phyloP scores from a whole-genome alignment of 1,140 invertebrate genomes.

The Harpegnathos saltator region DNA sequence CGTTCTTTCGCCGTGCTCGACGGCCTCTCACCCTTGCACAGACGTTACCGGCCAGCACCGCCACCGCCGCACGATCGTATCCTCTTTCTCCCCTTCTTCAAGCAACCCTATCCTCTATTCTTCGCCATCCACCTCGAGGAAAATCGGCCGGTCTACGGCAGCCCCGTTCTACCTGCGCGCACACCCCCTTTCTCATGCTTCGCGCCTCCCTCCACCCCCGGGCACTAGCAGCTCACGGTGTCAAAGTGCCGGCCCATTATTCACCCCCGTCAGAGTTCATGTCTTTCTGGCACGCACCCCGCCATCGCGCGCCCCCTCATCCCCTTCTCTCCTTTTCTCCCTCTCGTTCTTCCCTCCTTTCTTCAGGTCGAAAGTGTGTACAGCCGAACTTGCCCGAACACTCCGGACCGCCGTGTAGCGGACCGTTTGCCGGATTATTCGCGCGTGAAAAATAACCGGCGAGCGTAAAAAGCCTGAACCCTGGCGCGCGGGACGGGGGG shows the following conservation, averaged over 20 bases:
- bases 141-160: slow-evolving; percentile 1
- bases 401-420: slow-evolving; percentile 33
- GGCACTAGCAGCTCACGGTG: slow-evolving; percentile 66
- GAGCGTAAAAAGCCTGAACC: slow-evolving; percentile 20
- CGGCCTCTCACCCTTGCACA: slow-evolving; percentile 46
- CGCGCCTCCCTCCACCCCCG: not conserved
- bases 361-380: not conserved
- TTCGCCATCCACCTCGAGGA: slow-evolving; percentile 1
- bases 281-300: slow-evolving; percentile 73
- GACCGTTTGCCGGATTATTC: slow-evolving; percentile 40
- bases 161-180: slow-evolving; percentile 12
- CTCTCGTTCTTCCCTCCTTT: not conserved
- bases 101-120: not conserved
- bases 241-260: slow-evolving; percentile 76
- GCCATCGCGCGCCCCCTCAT: not conserved
- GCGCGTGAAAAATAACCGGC: slow-evolving; percentile 37
- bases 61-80: slow-evolving; percentile 39
- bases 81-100: slow-evolving; percentile 23
- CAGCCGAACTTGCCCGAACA: slow-evolving; percentile 17
- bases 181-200: not conserved
- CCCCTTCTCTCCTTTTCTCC: not conserved
- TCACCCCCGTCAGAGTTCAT: slow-evolving; percentile 76
- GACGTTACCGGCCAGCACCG: slow-evolving; percentile 14
- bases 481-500: slow-evolving; percentile 7
- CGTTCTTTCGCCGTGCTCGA: slow-evolving; percentile 59